Conservation (phyloP, 2,888 invertebrate genomes). For the Blera fallax region DNA sequence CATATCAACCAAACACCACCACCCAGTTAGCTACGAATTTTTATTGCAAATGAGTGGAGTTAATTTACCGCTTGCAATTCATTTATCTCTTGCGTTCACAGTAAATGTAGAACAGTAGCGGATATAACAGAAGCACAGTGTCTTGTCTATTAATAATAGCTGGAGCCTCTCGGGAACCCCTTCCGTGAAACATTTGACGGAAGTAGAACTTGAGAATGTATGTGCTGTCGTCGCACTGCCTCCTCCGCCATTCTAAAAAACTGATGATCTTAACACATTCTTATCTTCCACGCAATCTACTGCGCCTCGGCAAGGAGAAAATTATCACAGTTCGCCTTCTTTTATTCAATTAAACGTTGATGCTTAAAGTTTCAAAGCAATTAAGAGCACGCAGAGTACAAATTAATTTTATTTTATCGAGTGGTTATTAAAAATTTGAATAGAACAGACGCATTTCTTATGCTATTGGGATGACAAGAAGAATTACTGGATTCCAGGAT, state of each 20-base stretch:
- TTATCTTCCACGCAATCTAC: slow-evolving; percentile 49
- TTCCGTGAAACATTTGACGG: slow-evolving; percentile 47
- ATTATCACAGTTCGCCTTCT: not conserved
- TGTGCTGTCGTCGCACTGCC: not conserved
- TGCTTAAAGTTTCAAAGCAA: slow-evolving; percentile 18
- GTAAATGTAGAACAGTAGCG: slow-evolving; percentile 30
- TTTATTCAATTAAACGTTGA: slow-evolving; percentile 18
- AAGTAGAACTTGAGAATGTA: slow-evolving; percentile 41
- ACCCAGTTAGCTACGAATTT: not conserved
- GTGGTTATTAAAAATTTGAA: slow-evolving; percentile 9
- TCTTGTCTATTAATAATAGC: slow-evolving; percentile 2
- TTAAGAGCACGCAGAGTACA: slow-evolving; percentile 29
- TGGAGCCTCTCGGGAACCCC: not conserved
- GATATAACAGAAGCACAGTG: slow-evolving; percentile 10
- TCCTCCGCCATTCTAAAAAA: slow-evolving; percentile 33
- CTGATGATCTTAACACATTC: slow-evolving; percentile 45
- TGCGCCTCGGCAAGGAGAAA: slow-evolving; percentile 2
- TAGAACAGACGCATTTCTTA: no score
- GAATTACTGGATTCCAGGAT: no score
- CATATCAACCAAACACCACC: not conserved
- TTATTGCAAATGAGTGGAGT: slow-evolving; percentile 28
- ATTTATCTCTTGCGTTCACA: slow-evolving; percentile 35
- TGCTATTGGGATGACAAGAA: no score
- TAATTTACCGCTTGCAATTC: slow-evolving; percentile 47
- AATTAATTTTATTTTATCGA: slow-evolving; percentile 8